A percentile compares a stretch with the other conserved stretches of the same genome.
These are phyloP conservation scores for Exephanes ischioxanthus DNA, from an alignment of 2,888 invertebrate species.

Conservation along the genomic window DNA sequence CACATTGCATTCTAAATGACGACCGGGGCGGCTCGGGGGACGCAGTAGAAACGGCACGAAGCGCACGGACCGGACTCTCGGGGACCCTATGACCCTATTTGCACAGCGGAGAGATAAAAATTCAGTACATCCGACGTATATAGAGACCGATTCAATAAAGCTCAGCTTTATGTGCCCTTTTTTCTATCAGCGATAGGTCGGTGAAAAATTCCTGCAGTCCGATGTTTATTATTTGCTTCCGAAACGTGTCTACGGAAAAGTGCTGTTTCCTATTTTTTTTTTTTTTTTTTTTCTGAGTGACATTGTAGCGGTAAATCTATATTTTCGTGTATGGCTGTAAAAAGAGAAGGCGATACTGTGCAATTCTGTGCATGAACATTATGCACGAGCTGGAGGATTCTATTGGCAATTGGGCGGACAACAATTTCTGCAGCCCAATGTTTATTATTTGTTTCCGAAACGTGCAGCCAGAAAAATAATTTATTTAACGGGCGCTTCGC, in stretches of 20 bases:
- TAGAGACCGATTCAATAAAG: conserved; percentile 76
- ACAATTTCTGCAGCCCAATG: conserved; percentile 42
- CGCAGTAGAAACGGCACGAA: conserved; percentile 43
- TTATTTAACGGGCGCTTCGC: too few species aligned
- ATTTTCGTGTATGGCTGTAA: conserved; percentile 40
- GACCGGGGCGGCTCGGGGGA: conserved; percentile 54
- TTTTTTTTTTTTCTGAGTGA: conserved; percentile 11
- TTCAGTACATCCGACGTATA: conserved; percentile 74
- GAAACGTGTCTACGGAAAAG: conserved; percentile 38
- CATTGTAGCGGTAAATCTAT: conserved; percentile 56
- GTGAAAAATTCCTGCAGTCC: conserved; percentile 34
- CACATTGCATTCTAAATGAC: conserved; percentile 79
- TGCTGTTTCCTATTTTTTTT: conserved; percentile 1
- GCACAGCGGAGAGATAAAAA: conserved; percentile 81
- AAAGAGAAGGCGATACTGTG: conserved; percentile 40
- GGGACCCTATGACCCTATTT: conserved; percentile 74
- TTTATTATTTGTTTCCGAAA: conserved; percentile 64
- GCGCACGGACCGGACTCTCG: conserved; percentile 37
- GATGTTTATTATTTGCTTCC: conserved; percentile 65
- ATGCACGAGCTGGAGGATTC: conserved; percentile 65
- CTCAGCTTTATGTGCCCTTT: conserved; percentile 45
- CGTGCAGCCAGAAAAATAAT: too few species aligned
- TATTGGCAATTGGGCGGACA: conserved; percentile 1
- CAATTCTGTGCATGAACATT: conserved; percentile 65
- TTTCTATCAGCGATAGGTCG: conserved; percentile 15